These are phyloP conservation scores for Gavialis gangeticus DNA, from an alignment of 2,113 vertebrate genomes.

Conservation along the genomic window DNA sequence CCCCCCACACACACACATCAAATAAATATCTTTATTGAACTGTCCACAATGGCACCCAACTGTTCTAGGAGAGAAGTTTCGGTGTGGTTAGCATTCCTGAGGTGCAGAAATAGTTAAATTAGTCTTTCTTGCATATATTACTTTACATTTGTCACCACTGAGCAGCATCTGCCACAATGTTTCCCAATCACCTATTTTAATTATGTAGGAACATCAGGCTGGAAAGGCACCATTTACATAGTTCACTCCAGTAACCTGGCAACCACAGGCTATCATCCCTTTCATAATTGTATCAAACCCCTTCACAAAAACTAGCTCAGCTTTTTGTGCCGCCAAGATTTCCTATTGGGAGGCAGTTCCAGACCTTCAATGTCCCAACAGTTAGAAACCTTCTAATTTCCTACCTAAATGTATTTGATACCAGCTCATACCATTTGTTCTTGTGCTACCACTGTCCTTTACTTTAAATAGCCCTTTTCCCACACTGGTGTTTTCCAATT, in stretches of 20 bases:
- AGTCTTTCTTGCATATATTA: background rate
- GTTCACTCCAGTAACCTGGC: no score
- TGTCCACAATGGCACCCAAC: background rate
- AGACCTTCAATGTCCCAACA: background rate
- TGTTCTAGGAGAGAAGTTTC: background rate
- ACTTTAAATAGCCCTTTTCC: background rate
- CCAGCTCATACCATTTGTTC: background rate
- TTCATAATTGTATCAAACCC: no score
- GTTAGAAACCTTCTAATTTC: background rate
- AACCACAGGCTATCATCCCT: no score
- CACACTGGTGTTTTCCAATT: background rate
- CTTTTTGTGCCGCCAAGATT: background rate
- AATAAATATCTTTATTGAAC: background rate
- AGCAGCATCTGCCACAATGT: background rate
- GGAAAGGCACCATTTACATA: no score
- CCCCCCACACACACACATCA: no score
- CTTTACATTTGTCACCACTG: background rate
- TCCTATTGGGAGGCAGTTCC: background rate
- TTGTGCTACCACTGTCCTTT: background rate
- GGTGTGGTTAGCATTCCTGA: fast-evolving
- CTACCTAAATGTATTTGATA: background rate
- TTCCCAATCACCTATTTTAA: background rate
- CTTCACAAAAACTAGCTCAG: background rate
- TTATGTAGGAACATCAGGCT: no score
- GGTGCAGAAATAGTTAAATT: background rate